A percentile compares a stretch with the other conserved stretches of the same genome.
phyloP scores from a whole-genome alignment of 2,888 invertebrate genomes.

The Pheosia tremula region DNA sequence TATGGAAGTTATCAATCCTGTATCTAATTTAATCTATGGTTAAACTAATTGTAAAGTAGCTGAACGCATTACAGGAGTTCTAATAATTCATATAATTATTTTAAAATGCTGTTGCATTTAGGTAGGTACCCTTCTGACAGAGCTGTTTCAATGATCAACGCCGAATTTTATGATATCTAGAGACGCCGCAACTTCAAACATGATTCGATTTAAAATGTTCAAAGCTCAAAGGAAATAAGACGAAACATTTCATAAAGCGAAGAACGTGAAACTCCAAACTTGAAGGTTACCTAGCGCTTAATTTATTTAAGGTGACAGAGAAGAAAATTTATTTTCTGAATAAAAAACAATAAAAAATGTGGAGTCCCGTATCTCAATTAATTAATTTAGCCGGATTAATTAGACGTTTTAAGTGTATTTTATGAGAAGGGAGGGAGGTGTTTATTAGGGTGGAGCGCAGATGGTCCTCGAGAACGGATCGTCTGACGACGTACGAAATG shows the following conservation, averaged over 20 bases:
- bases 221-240: constrained; percentile 29
- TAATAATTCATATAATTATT: no score
- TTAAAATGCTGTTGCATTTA: not conserved
- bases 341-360: constrained; percentile 38
- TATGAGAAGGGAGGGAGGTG: constrained; percentile 42
- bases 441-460: constrained; percentile 42
- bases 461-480: constrained; percentile 29
- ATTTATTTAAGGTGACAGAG: constrained; percentile 50
- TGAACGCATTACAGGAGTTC: no score
- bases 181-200: constrained; percentile 14
- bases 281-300: constrained; percentile 37
- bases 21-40: no score
- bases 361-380: constrained; percentile 47
- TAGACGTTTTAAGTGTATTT: constrained; percentile 53
- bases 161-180: constrained; percentile 8
- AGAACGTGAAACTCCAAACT: constrained; percentile 30
- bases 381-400: constrained; percentile 60
- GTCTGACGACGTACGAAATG: constrained; percentile 19
- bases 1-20: no score
- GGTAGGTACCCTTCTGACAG: not conserved
- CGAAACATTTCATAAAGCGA: constrained; percentile 28
- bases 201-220: constrained; percentile 37
- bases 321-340: constrained; percentile 33
- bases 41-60: no score
- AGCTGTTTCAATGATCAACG: not conserved